A percentile compares a stretch with the other conserved stretches of the same genome.
These are phyloP conservation scores for Rhinopomastus cyanomelas DNA, from an alignment of 2,113 vertebrate species.

Conservation along the genomic window DNA sequence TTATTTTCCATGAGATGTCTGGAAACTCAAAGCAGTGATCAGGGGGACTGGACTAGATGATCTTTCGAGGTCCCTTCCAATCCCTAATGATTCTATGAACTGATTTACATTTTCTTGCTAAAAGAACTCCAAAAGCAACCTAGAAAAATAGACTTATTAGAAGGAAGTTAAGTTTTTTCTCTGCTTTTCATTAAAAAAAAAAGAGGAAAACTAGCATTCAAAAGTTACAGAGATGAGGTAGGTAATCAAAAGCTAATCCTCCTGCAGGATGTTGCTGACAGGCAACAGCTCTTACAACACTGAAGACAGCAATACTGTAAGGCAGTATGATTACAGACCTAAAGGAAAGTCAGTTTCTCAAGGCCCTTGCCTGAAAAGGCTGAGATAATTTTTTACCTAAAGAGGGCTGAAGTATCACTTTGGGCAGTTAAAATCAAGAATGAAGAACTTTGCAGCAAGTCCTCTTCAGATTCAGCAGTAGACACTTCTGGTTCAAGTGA, in stretches of 20 bases:
- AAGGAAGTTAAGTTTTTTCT: background rate
- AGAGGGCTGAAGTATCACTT: background rate
- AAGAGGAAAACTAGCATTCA: background rate
- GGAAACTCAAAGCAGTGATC: background rate
- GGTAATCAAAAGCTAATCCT: background rate
- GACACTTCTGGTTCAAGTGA: background rate
- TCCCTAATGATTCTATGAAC: no score
- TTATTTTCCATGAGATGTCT: background rate
- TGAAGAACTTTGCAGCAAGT: background rate
- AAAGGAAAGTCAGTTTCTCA: background rate
- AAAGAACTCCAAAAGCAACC: background rate
- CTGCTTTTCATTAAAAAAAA: background rate
- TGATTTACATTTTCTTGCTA: background rate
- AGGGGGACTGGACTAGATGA: no score
- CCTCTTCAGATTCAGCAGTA: background rate
- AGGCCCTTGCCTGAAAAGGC: background rate
- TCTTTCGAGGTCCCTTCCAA: no score
- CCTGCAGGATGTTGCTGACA: background rate
- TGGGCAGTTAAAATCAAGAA: background rate
- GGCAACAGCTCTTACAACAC: background rate
- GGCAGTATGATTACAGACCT: background rate
- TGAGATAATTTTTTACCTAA: no score
- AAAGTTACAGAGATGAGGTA: background rate
- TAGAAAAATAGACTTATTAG: background rate
- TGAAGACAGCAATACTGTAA: background rate